Evolutionary conservation across 2,113 vertebrate genomes (phyloP), one percentile per base, ranked within the genome.

Genomic region (Enhydra lutris): DNA sequence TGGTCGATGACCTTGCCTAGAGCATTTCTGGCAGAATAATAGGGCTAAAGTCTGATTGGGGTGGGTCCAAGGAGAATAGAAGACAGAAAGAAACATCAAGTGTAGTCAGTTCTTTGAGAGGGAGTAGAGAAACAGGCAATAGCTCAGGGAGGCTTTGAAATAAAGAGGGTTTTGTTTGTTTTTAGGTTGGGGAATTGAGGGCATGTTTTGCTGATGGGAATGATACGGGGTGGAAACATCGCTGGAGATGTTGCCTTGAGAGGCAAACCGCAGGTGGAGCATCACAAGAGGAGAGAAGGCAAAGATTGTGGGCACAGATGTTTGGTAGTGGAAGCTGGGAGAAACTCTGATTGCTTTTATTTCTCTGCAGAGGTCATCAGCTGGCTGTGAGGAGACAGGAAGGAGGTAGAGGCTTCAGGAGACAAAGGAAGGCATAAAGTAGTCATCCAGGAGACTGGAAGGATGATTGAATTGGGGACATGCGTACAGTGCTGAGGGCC

Each of bases 271-370:
- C 81, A 69, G 50, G 39, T 42, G 36, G 78, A 88, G 13, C 73
- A n/a, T 26, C 20, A 0, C 10, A 21, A 17, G 2, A 7, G 76
- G 24, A 87, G 74, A 80, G 15, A 31, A 6, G 13, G 81, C 69
- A n/a, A 8, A 71, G 81, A 50, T 18, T 18, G 6, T 24, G 94
- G 97, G 59, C 95, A 79, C 97, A 97, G 97, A 39, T 97, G 97
- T 94, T 89, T 18, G 55, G 29, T 23, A 3, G 31, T 11, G 7
- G 83, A 50, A 67, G 67, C 65, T 17, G 52, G 67, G 63, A 71
- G 59, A 29, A 42, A 36, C 31, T 95, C n/a, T 95, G 67, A 96
- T 97, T 96, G 91, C 96, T 94, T 89, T 79, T 39, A 5, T 94
- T 89, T 87, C 83, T 94, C 83, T 26, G 15, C 47, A 39, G 84